Percentiles rank a stretch among this genome's conserved stretches.
Conservation (phyloP, 2,888 invertebrate species). For the Philhelius pedissequus region DNA sequence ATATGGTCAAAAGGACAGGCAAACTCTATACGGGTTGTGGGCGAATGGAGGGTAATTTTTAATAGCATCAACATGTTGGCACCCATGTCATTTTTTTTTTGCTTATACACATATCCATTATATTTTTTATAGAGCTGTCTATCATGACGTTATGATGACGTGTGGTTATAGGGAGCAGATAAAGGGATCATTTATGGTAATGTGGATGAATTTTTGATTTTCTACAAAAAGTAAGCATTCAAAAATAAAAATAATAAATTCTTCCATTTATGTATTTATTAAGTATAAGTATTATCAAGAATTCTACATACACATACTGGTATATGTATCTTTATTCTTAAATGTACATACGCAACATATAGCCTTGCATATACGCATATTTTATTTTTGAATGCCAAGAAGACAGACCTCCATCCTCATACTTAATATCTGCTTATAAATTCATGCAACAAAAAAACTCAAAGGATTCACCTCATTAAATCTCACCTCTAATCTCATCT, state of each 20-base stretch:
- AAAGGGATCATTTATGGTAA: background rate
- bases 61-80: slow-evolving; percentile 25
- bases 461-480: slow-evolving; percentile 64
- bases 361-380: background rate
- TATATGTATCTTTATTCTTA: background rate
- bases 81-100: background rate
- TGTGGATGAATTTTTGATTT: background rate
- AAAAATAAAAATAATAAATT: background rate
- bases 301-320: background rate
- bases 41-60: background rate
- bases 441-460: slow-evolving; percentile 1
- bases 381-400: background rate
- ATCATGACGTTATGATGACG: background rate
- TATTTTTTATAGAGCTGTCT: slow-evolving; percentile 9
- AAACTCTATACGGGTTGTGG: background rate
- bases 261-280: background rate
- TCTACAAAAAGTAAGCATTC: no score
- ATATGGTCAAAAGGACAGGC: background rate
- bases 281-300: background rate
- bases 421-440: background rate
- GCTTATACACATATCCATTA: no score
- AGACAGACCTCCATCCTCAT: background rate
- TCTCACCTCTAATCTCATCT: slow-evolving; percentile 57
- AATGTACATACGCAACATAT: no score
- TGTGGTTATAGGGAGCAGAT: background rate